These are phyloP conservation scores for Steinernema feltiae DNA, from an alignment of 1,140 invertebrate genomes.

Conservation along the genomic window DNA sequence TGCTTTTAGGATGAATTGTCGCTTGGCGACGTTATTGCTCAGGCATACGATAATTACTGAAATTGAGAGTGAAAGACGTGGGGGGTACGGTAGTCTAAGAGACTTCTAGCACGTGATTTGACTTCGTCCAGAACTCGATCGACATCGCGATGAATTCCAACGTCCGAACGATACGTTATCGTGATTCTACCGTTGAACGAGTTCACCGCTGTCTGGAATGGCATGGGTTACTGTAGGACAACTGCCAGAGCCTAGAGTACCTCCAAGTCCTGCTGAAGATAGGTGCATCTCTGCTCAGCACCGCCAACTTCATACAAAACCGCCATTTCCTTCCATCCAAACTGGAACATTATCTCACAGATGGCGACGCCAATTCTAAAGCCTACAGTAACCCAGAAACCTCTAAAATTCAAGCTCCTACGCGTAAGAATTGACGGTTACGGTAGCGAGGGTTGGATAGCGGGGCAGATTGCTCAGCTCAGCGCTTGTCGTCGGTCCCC, in stretches of 20 bases:
- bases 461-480: neutral
- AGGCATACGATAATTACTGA: constrained; percentile 42
- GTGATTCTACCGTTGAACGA: constrained; percentile 15
- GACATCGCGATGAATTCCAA: constrained; percentile 3
- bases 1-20: constrained; percentile 38
- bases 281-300: neutral
- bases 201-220: neutral
- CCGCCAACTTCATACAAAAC: constrained; percentile 18
- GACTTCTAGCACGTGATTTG: constrained; percentile 41
- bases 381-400: constrained; percentile 24
- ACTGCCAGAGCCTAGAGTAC: neutral
- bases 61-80: constrained; percentile 25
- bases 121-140: constrained; percentile 14
- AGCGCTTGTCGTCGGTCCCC: constrained; percentile 1
- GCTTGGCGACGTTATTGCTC: constrained; percentile 8
- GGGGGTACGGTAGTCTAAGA: neutral
- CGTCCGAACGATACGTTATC: constrained; percentile 28
- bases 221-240: neutral
- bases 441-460: neutral
- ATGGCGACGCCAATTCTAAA: constrained; percentile 26
- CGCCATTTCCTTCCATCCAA: constrained; percentile 32
- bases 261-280: constrained; percentile 7
- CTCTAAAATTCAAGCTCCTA: neutral
- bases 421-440: neutral
- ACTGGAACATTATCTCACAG: constrained; percentile 21